Evolutionary conservation across 1,140 invertebrate species (phyloP), one percentile per base, ranked within the genome.

Genomic region (Drosophila eugracilis): DNA sequence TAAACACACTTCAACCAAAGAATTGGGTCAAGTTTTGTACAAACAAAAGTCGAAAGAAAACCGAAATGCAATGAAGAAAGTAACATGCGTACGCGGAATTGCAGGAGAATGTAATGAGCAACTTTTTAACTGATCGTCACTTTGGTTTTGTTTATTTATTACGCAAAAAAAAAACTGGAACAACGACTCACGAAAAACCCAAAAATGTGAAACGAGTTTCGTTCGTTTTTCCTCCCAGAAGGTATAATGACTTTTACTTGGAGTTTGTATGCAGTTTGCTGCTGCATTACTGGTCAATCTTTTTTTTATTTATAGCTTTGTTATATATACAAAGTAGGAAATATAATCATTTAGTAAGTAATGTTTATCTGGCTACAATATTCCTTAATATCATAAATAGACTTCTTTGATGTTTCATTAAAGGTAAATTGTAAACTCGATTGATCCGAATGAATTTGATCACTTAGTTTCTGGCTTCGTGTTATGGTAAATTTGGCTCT

Each of bases 101-200:
- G 42, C 44, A 58, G 53, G 45, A 53, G 60, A 66, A 69, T 65
- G 36, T 26, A 22, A 7, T 9, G 12, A 36, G 54, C 28, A 24
- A 36, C 24, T 17, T 54, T 54, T 39, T 67, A 45, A 45, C 24
- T 47, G 39, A 70, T 67, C 39, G 60, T 28, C 39, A 19, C 28
- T 28, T 55, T 34, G 4, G 4, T 24, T 37, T 39, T 70, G 32
- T 70, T 70, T 44, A 60, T 60, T 70, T 60, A 62, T 86, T 86
- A 86, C 83, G 83, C 66, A 86, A 86, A 83, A 69, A 86, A 86
- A 83, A 69, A 86, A 88, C 69, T 72, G 70, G 81, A 44, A 62
- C 63, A 50, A 71, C 81, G 53, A 58, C 65, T 78, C 47, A 26
- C 17, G n/a, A 75, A 71, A 71, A 65, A 65, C 22, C 45, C 1